phyloP scores from a whole-genome alignment of 2,113 vertebrate genomes.

The Kryptolebias marmoratus region DNA sequence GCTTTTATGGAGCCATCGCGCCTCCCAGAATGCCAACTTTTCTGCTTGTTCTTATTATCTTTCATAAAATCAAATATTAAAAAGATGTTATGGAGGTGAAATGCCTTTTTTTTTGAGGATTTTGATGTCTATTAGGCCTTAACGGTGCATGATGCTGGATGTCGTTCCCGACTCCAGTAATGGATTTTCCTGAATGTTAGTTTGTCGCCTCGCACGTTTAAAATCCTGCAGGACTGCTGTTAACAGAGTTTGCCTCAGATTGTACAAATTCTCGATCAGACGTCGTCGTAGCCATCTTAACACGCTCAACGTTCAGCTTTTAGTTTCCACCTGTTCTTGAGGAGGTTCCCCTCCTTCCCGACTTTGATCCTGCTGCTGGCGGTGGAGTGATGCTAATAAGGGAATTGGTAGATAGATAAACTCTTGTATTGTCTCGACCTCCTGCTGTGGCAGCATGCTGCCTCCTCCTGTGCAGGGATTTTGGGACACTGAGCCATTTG shows the following conservation, averaged over 20 bases:
- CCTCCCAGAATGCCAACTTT: conserved; percentile 59
- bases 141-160: conserved; percentile 48
- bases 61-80: conserved; percentile 74
- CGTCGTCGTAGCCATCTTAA: too few relatives aligned
- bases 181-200: conserved; percentile 37
- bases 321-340: conserved; percentile 7
- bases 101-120: conserved; percentile 65
- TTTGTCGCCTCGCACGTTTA: background rate
- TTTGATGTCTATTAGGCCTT: conserved; percentile 65
- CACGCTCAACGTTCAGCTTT: background rate
- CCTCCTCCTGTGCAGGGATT: conserved; percentile 22
- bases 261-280: too few relatives aligned
- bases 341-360: background rate
- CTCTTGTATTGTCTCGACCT: conserved; percentile 27
- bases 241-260: too few relatives aligned
- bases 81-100: conserved; percentile 68
- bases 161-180: conserved; percentile 50
- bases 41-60: conserved; percentile 72
- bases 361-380: conserved; percentile 10
- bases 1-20: conserved; percentile 73
- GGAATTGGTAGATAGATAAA: conserved; percentile 18
- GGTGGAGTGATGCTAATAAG: background rate
- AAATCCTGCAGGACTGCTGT: conserved; percentile 1
- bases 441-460: conserved; percentile 12
- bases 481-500: conserved; percentile 24